Percentiles rank a stretch among this genome's conserved stretches.
phyloP scores from a whole-genome alignment of 2,797 vertebrate species.

The Helicolenus hilgendorfi region DNA sequence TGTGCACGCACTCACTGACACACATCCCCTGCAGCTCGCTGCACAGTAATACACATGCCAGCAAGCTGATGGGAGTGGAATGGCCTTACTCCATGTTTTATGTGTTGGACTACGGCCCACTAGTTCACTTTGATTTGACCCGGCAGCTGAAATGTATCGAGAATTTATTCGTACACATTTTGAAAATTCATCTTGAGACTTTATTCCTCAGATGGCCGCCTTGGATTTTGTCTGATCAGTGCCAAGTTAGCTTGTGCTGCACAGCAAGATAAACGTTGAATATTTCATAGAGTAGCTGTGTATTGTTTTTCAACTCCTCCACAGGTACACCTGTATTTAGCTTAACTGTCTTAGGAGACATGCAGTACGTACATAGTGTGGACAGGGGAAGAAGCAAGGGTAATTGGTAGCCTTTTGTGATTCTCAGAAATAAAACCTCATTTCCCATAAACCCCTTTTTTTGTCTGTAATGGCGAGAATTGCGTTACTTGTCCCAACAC shows the following conservation, averaged over 20 bases:
- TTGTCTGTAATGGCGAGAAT: neutral
- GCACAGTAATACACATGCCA: slow-evolving; percentile 11
- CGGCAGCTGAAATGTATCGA: slow-evolving; percentile 27
- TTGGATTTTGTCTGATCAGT: slow-evolving; percentile 15
- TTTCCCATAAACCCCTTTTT: neutral
- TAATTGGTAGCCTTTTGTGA: neutral
- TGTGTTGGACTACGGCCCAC: slow-evolving; percentile 25
- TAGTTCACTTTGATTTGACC: slow-evolving; percentile 34
- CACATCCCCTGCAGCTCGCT: slow-evolving; percentile 20
- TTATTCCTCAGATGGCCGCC: neutral
- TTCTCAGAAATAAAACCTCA: neutral
- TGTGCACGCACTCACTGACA: neutral
- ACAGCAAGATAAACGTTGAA: slow-evolving; percentile 29
- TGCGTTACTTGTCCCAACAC: neutral
- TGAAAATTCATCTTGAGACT: slow-evolving; percentile 11
- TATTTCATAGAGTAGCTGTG: slow-evolving; percentile 9
- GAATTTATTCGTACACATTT: slow-evolving; percentile 16
- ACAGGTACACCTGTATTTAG: neutral
- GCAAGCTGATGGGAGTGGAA: slow-evolving; percentile 16
- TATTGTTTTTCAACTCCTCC: neutral
- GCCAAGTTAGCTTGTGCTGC: slow-evolving; percentile 1
- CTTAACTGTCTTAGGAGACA: neutral
- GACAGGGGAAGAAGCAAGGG: neutral
- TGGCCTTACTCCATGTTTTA: slow-evolving; percentile 9
- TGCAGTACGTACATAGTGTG: neutral